Base-by-base conservation (phyloP, 2,797 vertebrate species). In the Moxostoma hubbsi region DNA sequence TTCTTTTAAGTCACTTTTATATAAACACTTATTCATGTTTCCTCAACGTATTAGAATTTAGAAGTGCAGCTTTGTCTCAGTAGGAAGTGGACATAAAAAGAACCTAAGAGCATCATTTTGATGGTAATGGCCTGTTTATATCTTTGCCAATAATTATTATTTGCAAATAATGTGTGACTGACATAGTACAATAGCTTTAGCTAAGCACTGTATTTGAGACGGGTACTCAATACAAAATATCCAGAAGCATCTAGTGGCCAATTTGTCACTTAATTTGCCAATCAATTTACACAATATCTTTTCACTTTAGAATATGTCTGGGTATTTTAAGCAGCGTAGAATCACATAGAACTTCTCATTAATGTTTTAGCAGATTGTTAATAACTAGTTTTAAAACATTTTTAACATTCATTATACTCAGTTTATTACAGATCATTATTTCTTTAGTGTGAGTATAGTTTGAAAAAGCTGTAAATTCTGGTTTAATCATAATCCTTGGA, bases 171-270 rank as follows among this genome's bases (percentile, higher is more conserved):
- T 16, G 7, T 8, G 3, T 57, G 7, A 15, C 55, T 16, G n/a
- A 15, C 10, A 6, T 3, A 15, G n/a, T 18, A 49, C 59, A 12
- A 63, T 2, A 53, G 36, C 11, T 6, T 43, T 54, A 54, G 8
- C 12, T 10, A 71, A 46, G 36, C 1, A 2, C 6, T 5, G 13
- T 1, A 11, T 73, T 62, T 62, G 18, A 53, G 4, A 53, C 5
- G 0, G 36, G 24, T 49, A n/a, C 36, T 54, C 8, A 43, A 36
- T 36, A 36, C 36, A 3, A 36, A 36, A 36, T 36, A 36, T 57
- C 5, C 62, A 59, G 46, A 69, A 18, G 69, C 77, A 73, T 65
- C 69, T 73, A 73, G 77, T 59, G 77, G 70, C 62, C 54, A 73
- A 9, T 66, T 49, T 54, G 15, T 8, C 13, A 63, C 10, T 5